Base-by-base conservation (phyloP, 1,140 invertebrate genomes). In the Drosophila ambigua region DNA sequence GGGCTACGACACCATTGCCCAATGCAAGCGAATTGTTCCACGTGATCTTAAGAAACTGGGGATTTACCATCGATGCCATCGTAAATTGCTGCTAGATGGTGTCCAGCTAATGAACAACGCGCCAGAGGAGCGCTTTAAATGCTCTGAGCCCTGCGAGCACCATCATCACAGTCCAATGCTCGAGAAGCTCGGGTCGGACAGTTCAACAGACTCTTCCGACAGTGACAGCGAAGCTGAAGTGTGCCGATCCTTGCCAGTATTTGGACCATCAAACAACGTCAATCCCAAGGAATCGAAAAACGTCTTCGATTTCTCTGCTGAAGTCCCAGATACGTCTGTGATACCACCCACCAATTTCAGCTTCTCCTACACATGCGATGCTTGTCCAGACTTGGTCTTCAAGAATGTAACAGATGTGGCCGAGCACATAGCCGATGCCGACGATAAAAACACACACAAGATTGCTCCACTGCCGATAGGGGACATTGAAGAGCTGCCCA, bases 1-100 rank as follows among this genome's bases (percentile, higher is more conserved):
- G 4, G 81, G 81, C 2, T 84, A 73, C 31, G 48, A 60, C 13
- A 51, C 28, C 13, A 66, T 84, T 55, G 44, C 24, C 5, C 48
- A 39, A 7, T 84, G 81, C 28, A 58, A 77, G 39, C 57, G 62
- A n/a, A 85, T 84, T 24, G 13, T 58, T 0, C 9, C 2, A 15
- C 72, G 66, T 6, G 80, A 84, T 49, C 57, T 85, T 0, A 23
- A 73, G 0, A 58, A 69, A 73, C 7, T 84, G 51, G 81, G 77
- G 11, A 72, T 84, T 7, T 51, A 68, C 5, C 16, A 80, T 28
- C 7, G n/a, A 4, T 9, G 31, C 0, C 80, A 84, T 15, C 39
- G 77, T 1, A 62, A 69, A 11, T 31, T 84, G 0, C 26, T 84
- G 4, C 31, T 85, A 1, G 41, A 16, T 0, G 81, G 81, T 5